Percentiles rank a stretch among this genome's conserved stretches.
These are phyloP conservation scores for Gymnorhina tibicen DNA, from an alignment of 2,113 vertebrate genomes.

Conservation along the genomic window DNA sequence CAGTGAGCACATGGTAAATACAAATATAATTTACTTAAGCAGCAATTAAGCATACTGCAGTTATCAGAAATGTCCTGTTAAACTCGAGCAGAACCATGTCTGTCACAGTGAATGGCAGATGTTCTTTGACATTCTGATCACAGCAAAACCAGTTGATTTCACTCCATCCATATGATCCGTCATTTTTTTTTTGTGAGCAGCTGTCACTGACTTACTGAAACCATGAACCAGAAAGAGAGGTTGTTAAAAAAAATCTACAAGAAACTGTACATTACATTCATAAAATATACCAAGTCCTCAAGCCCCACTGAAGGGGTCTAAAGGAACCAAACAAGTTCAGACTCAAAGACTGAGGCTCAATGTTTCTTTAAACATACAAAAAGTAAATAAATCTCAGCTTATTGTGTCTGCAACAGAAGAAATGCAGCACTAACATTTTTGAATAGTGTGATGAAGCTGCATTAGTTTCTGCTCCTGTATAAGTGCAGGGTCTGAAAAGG, in stretches of 20 bases:
- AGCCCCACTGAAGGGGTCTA: not conserved
- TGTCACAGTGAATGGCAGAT: not conserved
- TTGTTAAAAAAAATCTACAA: not conserved
- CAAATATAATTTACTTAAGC: conserved; percentile 38
- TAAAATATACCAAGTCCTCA: not conserved
- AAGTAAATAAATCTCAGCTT: not conserved
- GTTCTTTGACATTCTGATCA: not conserved
- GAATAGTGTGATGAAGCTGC: not conserved
- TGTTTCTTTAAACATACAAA: not conserved
- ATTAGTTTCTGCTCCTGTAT: not conserved
- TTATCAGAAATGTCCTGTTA: conserved; percentile 25
- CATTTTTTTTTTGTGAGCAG: not conserved
- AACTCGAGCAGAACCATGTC: not conserved
- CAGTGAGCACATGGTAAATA: conserved; percentile 23
- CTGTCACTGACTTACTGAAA: not conserved
- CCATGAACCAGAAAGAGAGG: not conserved
- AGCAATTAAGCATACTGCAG: conserved; percentile 16
- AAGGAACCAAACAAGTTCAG: not conserved
- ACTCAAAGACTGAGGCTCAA: not conserved
- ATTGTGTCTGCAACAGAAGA: not conserved
- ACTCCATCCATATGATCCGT: not conserved
- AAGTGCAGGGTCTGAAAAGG: not conserved
- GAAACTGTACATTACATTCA: not conserved
- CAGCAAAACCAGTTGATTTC: not conserved
- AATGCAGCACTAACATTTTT: not conserved